phyloP scores from a whole-genome alignment of 2,888 invertebrate species.

The Calliphora vomitoria region DNA sequence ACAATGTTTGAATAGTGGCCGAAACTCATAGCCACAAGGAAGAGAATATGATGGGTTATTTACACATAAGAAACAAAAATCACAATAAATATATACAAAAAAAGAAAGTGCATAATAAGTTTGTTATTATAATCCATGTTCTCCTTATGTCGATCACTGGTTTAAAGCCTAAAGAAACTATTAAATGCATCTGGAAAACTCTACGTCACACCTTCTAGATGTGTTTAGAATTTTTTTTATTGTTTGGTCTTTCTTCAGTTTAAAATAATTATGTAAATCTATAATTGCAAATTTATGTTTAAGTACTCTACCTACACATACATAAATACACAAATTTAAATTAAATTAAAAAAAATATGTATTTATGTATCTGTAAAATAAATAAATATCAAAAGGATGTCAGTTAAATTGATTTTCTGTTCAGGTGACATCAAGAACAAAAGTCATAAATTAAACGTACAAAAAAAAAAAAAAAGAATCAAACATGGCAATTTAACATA shows the following conservation, averaged over 20 bases:
- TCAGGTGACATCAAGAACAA: slow-evolving; percentile 61
- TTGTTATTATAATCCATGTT: too few relatives aligned
- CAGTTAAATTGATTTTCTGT: slow-evolving; percentile 68
- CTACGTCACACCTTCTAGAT: too few relatives aligned
- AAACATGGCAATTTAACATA: slow-evolving; percentile 32
- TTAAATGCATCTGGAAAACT: too few relatives aligned
- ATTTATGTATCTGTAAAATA: slow-evolving; percentile 3
- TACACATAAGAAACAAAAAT: too few relatives aligned
- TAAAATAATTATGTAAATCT: neutral
- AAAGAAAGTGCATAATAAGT: too few relatives aligned
- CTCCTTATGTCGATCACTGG: too few relatives aligned
- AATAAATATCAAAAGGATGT: slow-evolving; percentile 61
- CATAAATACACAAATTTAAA: neutral
- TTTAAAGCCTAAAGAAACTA: too few relatives aligned
- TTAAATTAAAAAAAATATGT: neutral
- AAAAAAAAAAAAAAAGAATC: slow-evolving; percentile 5
- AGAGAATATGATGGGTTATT: too few relatives aligned
- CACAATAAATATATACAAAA: too few relatives aligned
- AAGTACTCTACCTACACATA: neutral
- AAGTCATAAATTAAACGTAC: slow-evolving; percentile 58
- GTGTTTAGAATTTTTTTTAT: neutral
- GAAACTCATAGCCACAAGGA: too few relatives aligned
- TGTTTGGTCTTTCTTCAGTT: neutral
- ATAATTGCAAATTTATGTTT: slow-evolving; percentile 15
- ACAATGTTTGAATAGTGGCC: too few relatives aligned